These are phyloP conservation scores for Bos taurus DNA, from an alignment of 2,113 vertebrate species.

Conservation along the genomic window ARS-UCD2.0 NC_037333.1:52687001-52687500, in stretches of 20 bases:
- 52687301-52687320: not conserved
- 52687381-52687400: not conserved
- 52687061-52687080: not conserved
- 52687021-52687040: not conserved
- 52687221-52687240: not conserved
- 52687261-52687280: not conserved
- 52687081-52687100: not conserved
- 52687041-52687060: not conserved
- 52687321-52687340: not conserved
- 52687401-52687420: not conserved
- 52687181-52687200: not conserved
- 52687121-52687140: not conserved
- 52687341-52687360: not conserved
- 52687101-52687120: not conserved
- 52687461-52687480: not conserved
- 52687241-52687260: not conserved
- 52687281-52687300: not conserved
- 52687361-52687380: not conserved
- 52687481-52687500: not conserved
- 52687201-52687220: not conserved
- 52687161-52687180: too few species aligned
- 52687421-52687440: not conserved
- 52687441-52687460: not conserved
- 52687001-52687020: not conserved
- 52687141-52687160: not conserved